Base-by-base conservation (phyloP, 2,113 vertebrate genomes). In the Elaphurus davidianus region DNA sequence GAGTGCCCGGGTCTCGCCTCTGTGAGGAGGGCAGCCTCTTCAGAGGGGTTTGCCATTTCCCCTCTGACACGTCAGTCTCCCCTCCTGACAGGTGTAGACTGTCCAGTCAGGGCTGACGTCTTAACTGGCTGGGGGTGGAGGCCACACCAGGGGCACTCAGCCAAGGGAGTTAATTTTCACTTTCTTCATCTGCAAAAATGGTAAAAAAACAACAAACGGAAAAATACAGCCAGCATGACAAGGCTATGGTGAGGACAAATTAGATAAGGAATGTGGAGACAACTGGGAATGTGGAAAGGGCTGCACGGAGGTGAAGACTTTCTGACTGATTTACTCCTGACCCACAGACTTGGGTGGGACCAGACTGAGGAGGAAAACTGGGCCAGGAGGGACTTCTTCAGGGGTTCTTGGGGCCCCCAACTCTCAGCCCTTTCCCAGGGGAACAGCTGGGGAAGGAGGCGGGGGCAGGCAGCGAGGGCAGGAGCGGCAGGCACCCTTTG, bases 381-480 rank as follows among this genome's bases (percentile, higher is more conserved):
- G 88, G 81, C 33, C 54, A 23, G 81, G 81, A 79, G 71, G 40
- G 47, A 15, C 55, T 52, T 88, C 95, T 67, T 82, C 50, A 81
- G 59, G 33, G 27, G 30, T 3, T 12, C 27, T 1, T 0, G 1
- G 11, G 89, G 36, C 23, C 16, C 9, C 11, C n/a, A 1, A 60
- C 28, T 19, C 28, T n/a, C 30, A 23, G 16, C 47, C 54, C 52
- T 76, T 79, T 92, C 94, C 81, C 45, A 74, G 60, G 60, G 60
- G 81, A 93, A 67, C 52, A 87, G 43, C 21, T 83, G 60, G 21
- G 21, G n/a, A 30, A 47, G 28, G 33, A 21, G 59, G 23, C 8
- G 1, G 12, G 55, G 19, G n/a, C 6, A 25, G 11, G 9, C 40
- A 8, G 33, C 6, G 17, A 21, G 23, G 16, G 55, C 23, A 50